A percentile compares a stretch with the other conserved stretches of the same genome.
Conservation (phyloP, 2,113 vertebrate species). For the Bufo gargarizans region DNA sequence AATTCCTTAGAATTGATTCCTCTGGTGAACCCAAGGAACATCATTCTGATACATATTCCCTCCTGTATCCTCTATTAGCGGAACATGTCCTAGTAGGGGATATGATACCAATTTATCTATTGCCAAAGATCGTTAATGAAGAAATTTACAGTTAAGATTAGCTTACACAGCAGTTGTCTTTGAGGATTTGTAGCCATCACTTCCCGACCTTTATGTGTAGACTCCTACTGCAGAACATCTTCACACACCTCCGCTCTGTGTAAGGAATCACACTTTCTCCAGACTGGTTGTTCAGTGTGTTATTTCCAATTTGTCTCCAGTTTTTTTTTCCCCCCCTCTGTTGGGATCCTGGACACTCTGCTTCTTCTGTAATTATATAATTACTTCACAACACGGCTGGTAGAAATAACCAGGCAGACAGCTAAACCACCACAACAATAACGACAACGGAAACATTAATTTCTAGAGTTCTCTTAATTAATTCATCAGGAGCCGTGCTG, state of each 20-base stretch:
- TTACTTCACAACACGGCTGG: constrained; percentile 74
- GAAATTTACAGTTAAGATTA: not conserved
- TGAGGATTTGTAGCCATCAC: not conserved
- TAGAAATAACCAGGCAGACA: constrained; percentile 68
- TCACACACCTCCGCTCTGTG: not conserved
- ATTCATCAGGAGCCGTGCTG: constrained; percentile 87
- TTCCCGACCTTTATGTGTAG: not conserved
- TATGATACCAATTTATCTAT: not conserved
- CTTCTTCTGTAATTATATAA: constrained; percentile 71
- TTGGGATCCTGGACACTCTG: constrained; percentile 68
- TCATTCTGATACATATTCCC: not conserved
- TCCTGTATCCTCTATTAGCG: not conserved
- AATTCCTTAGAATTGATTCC: not conserved
- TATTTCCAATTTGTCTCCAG: constrained; percentile 64
- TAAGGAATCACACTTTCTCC: constrained; percentile 43
- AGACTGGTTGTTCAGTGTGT: constrained; percentile 56
- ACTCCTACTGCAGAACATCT: not conserved
- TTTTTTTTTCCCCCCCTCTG: constrained; percentile 62
- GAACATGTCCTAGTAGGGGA: not conserved
- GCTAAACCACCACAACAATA: constrained; percentile 77
- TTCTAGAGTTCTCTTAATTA: constrained; percentile 89
- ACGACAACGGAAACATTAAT: constrained; percentile 86
- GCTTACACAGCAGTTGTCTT: not conserved
- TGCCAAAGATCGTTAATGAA: not conserved
- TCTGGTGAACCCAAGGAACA: not conserved